phyloP scores from a whole-genome alignment of 1,140 invertebrate species.

The Drosophila mayri region DNA sequence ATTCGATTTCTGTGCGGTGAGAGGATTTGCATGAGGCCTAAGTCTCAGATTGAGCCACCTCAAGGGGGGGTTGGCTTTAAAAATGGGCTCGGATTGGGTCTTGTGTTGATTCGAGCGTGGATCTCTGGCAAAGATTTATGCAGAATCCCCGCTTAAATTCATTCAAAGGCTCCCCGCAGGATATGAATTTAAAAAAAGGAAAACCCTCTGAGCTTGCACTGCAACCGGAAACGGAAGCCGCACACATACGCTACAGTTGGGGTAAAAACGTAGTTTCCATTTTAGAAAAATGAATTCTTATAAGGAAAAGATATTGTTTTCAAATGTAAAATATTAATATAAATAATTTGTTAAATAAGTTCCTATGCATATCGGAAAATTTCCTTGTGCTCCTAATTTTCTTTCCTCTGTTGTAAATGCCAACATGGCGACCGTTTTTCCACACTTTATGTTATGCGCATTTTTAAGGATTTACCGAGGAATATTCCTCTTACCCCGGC shows the following conservation, averaged over 20 bases:
- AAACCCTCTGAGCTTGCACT: constrained; percentile 7
- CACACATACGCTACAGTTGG: constrained; percentile 8
- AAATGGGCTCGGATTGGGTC: constrained; percentile 36
- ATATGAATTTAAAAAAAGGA: constrained; percentile 71
- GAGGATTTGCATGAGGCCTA: constrained; percentile 73
- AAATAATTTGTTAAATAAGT: neutral
- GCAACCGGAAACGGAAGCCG: constrained; percentile 54
- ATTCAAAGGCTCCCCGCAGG: constrained; percentile 53
- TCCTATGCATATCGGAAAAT: neutral
- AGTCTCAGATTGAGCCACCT: constrained; percentile 18
- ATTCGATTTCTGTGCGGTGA: constrained; percentile 59
- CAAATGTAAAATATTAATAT: no score
- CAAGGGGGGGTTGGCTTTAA: constrained; percentile 40
- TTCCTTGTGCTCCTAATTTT: neutral
- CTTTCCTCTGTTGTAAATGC: constrained; percentile 4
- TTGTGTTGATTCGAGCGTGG: constrained; percentile 79
- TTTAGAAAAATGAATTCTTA: neutral
- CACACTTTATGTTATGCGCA: constrained; percentile 62
- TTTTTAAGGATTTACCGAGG: constrained; percentile 65
- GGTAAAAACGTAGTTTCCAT: neutral
- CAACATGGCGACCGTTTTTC: constrained; percentile 42
- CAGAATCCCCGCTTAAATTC: constrained; percentile 45
- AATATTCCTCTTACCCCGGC: constrained; percentile 5
- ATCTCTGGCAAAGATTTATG: constrained; percentile 61
- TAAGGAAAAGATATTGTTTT: neutral